Conservation (phyloP, 2,113 vertebrate genomes). For the Gallinago jamesoni region DNA sequence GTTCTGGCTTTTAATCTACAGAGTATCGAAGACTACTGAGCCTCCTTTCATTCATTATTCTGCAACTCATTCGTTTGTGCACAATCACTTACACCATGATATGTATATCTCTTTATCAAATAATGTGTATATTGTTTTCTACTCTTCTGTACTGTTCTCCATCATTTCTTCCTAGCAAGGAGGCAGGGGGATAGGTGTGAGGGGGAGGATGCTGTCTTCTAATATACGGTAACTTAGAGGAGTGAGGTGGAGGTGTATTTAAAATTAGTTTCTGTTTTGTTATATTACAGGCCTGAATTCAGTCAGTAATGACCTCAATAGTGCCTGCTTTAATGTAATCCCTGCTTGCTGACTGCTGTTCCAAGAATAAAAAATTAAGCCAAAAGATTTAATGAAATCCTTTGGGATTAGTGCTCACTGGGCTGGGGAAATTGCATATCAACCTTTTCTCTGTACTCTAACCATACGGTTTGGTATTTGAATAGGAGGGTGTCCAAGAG, state of each 20-base stretch:
- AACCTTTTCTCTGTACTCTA: constrained; percentile 47
- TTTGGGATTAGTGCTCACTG: constrained; percentile 67
- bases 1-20: neutral
- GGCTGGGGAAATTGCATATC: constrained; percentile 58
- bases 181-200: neutral
- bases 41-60: neutral
- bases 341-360: constrained; percentile 62
- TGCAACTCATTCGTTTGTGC: neutral
- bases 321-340: constrained; percentile 64
- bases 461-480: constrained; percentile 38
- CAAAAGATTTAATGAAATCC: constrained; percentile 74
- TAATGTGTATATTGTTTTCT: neutral
- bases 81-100: neutral
- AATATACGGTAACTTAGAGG: neutral
- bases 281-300: constrained; percentile 41
- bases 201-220: neutral
- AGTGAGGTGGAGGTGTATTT: neutral
- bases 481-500: constrained; percentile 53
- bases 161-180: neutral
- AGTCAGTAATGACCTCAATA: constrained; percentile 61
- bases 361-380: constrained; percentile 75
- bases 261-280: constrained; percentile 46
- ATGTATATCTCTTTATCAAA: neutral
- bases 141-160: neutral
- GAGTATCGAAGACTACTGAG: neutral